Conservation (phyloP, 2,888 invertebrate genomes). For the Abrostola tripartita region DNA sequence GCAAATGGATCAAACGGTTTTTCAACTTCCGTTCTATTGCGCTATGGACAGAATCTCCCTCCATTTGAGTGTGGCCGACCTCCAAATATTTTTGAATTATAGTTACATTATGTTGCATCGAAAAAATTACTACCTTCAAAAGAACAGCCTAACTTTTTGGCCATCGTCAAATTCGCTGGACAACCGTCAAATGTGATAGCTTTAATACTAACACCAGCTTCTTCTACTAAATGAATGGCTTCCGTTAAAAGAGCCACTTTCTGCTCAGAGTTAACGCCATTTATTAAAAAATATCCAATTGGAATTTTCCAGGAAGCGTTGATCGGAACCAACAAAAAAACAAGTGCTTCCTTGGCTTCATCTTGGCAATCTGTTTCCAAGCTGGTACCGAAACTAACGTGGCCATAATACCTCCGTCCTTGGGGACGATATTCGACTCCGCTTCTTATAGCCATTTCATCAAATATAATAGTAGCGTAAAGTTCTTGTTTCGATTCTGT, state of each 20-base stretch:
- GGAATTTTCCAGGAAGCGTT: conserved; percentile 53
- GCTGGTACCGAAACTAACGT: conserved; percentile 4
- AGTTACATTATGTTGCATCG: conserved; percentile 38
- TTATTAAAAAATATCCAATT: conserved; percentile 52
- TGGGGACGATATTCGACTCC: conserved; percentile 18
- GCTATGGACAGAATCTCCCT: conserved; percentile 61
- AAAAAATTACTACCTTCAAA: too few species aligned
- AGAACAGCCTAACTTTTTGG: conserved; percentile 37
- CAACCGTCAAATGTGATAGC: conserved; percentile 54
- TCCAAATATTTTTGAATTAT: conserved; percentile 57
- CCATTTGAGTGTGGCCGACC: conserved; percentile 57
- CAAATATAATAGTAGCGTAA: conserved; percentile 12
- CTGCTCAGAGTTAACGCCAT: conserved; percentile 43
- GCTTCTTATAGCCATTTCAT: conserved; percentile 16
- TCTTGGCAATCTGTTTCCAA: conserved; percentile 30
- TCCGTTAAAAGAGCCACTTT: conserved; percentile 18
- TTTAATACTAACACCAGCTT: conserved; percentile 30
- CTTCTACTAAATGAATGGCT: conserved; percentile 22
- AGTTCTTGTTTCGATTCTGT: not conserved
- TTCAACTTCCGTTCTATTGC: conserved; percentile 65
- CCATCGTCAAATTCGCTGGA: conserved; percentile 45
- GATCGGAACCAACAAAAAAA: conserved; percentile 46
- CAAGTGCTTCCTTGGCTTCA: conserved; percentile 51
- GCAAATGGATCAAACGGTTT: conserved; percentile 42
- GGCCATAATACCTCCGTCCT: conserved; percentile 8